Base-by-base conservation (phyloP, 2,888 invertebrate species). In the Aphelenchoides bicaudatus region DNA sequence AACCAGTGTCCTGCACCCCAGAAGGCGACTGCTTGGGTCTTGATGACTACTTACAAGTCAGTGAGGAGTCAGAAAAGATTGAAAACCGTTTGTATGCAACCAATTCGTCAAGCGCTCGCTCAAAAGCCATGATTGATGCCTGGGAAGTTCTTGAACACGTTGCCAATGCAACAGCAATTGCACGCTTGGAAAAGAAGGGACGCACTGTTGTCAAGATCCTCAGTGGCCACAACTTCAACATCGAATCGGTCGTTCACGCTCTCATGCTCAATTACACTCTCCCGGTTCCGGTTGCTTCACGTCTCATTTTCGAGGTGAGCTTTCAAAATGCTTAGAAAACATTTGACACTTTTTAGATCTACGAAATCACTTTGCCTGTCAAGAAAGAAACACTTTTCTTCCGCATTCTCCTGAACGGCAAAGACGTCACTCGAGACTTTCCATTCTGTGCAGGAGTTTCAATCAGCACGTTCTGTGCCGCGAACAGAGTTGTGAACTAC, bases 181-280 rank as follows among this genome's bases (percentile, higher is more conserved):
- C 37, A 21, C 27, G 27, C 37, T 13, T n/a, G 16, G 37, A 49
- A 10, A 10, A n/a, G 50, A 10, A 16, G 13, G 13, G 19, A 46
- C 59, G 53, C 27, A 87, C 87, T 16, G 87, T 87, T 72, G 84
- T 90, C 58, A 86, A 88, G 0, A 74, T 90, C 0, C 90, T 88
- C 78, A 91, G 92, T 0, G 92, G 91, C 0, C 93, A 93, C 73
- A 92, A 93, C 80, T 88, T 88, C 74, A 92, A 92, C 0, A 78
- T 93, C 31, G 88, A 90, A 72, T 88, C 90, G 65, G 81, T 93
- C 34, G 85, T 88, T 1, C 83, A 88, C 1, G 88, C 90, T 0
- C 79, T 93, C 49, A 91, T 91, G 0, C 80, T 90, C 2, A 79
- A 82, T 39, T 82, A 84, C 59, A 82, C 82, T 21, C 30, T 65